A percentile compares a stretch with the other conserved stretches of the same genome.
Evolutionary conservation across 2,888 invertebrate genomes (phyloP).

Genomic region (Oxystoma pomonae): DNA sequence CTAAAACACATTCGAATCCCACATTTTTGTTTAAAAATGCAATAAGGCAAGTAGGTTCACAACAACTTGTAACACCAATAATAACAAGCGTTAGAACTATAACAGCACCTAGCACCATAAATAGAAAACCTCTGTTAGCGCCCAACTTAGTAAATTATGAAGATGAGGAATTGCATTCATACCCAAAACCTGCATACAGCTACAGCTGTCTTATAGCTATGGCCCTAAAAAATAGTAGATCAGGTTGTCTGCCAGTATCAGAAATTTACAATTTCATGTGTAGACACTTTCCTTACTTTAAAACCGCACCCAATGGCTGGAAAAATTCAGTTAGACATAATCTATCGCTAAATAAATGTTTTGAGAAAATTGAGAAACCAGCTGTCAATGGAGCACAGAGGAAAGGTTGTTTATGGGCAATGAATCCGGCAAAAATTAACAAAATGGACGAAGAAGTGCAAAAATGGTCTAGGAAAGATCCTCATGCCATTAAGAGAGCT

Average conservation of each 20-base stretch:
- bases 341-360: constrained; percentile 95
- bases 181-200: constrained; percentile 95
- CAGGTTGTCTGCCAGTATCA: constrained; percentile 92
- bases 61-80: constrained; percentile 35
- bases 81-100: constrained; percentile 35
- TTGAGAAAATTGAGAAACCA: constrained; percentile 96
- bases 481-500: constrained; percentile 83
- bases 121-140: background rate
- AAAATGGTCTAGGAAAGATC: constrained; percentile 96
- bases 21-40: constrained; percentile 28
- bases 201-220: constrained; percentile 97
- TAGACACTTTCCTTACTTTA: constrained; percentile 98
- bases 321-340: constrained; percentile 98
- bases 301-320: constrained; percentile 97
- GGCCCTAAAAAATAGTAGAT: constrained; percentile 93
- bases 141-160: constrained; percentile 11
- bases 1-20: constrained; percentile 15
- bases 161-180: constrained; percentile 58
- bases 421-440: constrained; percentile 89
- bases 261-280: constrained; percentile 99
- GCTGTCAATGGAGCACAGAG: constrained; percentile 81
- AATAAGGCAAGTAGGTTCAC: constrained; percentile 19
- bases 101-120: constrained; percentile 22
- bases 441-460: constrained; percentile 99
- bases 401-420: constrained; percentile 92